These are phyloP conservation scores for Hydrotaea diabolus DNA, from an alignment of 2,888 invertebrate species.

Conservation along the genomic window DNA sequence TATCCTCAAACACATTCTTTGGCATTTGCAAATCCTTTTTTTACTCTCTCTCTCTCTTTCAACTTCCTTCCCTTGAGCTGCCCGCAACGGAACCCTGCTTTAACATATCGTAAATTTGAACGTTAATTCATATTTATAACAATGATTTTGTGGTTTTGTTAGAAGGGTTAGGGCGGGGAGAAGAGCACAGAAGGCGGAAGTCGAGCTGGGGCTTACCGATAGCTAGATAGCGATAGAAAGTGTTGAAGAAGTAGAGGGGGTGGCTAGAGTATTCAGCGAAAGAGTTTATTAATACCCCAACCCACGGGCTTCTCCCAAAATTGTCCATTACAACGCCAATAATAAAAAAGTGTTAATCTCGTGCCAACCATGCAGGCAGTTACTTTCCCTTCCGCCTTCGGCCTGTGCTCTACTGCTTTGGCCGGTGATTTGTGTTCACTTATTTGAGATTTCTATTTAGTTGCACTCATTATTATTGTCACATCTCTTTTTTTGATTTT, in stretches of 20 bases:
- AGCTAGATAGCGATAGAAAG: neutral
- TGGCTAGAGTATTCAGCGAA: conserved; percentile 31
- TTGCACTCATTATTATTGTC: conserved; percentile 57
- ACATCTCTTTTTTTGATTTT: conserved; percentile 35
- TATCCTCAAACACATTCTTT: conserved; percentile 8
- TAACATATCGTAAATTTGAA: conserved; percentile 44
- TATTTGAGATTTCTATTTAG: conserved; percentile 50
- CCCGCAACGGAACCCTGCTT: conserved; percentile 10
- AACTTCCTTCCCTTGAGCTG: conserved; percentile 23
- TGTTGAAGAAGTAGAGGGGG: no score
- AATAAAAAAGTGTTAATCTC: conserved; percentile 72
- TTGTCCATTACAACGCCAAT: conserved; percentile 65
- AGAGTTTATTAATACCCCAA: conserved; percentile 62
- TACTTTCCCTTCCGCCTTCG: neutral
- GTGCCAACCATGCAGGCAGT: conserved; percentile 55
- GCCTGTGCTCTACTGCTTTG: conserved; percentile 12
- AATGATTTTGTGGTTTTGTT: conserved; percentile 32
- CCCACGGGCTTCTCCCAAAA: neutral
- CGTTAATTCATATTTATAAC: conserved; percentile 48
- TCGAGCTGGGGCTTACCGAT: neutral
- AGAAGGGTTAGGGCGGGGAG: neutral
- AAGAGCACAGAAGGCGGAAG: neutral
- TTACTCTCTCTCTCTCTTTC: no score
- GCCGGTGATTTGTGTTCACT: conserved; percentile 41
- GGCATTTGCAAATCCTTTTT: conserved; percentile 43